Base-by-base conservation (phyloP, 2,888 invertebrate genomes). In the Pemphredon lugubris region DNA sequence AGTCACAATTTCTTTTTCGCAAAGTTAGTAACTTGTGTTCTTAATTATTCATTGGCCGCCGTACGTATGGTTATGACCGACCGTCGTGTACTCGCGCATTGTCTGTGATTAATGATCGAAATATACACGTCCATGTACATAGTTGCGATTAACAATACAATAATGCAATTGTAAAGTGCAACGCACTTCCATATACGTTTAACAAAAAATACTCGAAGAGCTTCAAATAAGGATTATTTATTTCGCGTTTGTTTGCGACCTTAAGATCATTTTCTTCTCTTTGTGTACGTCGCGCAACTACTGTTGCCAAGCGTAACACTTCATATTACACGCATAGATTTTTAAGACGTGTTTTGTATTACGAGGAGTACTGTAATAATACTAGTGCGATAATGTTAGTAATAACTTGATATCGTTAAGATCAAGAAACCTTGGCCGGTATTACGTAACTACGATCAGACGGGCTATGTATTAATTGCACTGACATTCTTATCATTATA, bases 31-130 rank as follows among this genome's bases (percentile, higher is more conserved):
- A n/a, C n/a, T n/a, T n/a, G n/a, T n/a, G n/a, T n/a, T n/a, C n/a
- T n/a, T n/a, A n/a, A n/a, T n/a, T n/a, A n/a, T n/a, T n/a, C n/a
- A n/a, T n/a, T n/a, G n/a, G n/a, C n/a, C n/a, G n/a, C n/a, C n/a
- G n/a, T n/a, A 69, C 39, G 72, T 69, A 58, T 70, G 60, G 45
- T 59, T 69, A 50, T 64, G 73, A 79, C 67, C 71, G 71, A 73
- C 58, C 78, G 67, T 79, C 66, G 71, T 79, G 78, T 82, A 81
- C 77, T 85, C 84, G 82, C 82, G 83, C 83, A 82, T 84, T 85
- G 84, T 86, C 89, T 89, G 89, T 89, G 89, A 90, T 89, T 88
- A 86, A 86, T 81, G 81, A 83, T 85, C 81, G 77, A 82, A 76
- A 83, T 78, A 76, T 81, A 82, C 71, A 73, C 66, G 69, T 72